These are phyloP conservation scores for Callyntrura sp. DNA, from an alignment of 2,888 invertebrate genomes.

Conservation along the genomic window DNA sequence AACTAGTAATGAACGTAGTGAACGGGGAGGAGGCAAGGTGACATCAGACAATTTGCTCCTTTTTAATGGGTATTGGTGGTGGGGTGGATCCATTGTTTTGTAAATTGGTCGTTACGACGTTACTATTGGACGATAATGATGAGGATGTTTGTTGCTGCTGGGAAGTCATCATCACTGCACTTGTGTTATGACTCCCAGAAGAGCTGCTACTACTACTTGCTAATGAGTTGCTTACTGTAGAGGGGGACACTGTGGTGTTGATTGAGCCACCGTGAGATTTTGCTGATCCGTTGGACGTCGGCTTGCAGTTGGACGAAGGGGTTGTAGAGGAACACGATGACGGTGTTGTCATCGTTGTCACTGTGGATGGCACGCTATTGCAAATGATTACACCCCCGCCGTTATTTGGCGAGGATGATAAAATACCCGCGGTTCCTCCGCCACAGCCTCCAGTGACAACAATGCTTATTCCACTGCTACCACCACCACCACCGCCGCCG, in stretches of 20 bases:
- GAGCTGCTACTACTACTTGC: constrained; percentile 56
- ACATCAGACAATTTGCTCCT: constrained; percentile 84
- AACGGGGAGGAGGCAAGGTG: constrained; percentile 60
- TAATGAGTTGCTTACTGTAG: constrained; percentile 52
- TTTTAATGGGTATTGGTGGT: constrained; percentile 83
- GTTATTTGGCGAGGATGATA: constrained; percentile 60
- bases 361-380: constrained; percentile 50
- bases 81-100: constrained; percentile 77
- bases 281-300: constrained; percentile 66
- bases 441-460: constrained; percentile 56
- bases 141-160: constrained; percentile 50
- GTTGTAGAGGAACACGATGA: constrained; percentile 33
- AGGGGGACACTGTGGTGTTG: constrained; percentile 38
- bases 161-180: constrained; percentile 77
- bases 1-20: constrained; percentile 61
- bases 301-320: constrained; percentile 58
- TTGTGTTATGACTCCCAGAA: constrained; percentile 74
- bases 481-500: constrained; percentile 40
- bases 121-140: constrained; percentile 43
- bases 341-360: constrained; percentile 46
- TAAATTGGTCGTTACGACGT: constrained; percentile 68
- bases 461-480: constrained; percentile 54
- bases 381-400: constrained; percentile 68
- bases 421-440: neutral
- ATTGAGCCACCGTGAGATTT: constrained; percentile 44